Conservation (phyloP, 2,888 invertebrate genomes). For the Machimus atricapillus region DNA sequence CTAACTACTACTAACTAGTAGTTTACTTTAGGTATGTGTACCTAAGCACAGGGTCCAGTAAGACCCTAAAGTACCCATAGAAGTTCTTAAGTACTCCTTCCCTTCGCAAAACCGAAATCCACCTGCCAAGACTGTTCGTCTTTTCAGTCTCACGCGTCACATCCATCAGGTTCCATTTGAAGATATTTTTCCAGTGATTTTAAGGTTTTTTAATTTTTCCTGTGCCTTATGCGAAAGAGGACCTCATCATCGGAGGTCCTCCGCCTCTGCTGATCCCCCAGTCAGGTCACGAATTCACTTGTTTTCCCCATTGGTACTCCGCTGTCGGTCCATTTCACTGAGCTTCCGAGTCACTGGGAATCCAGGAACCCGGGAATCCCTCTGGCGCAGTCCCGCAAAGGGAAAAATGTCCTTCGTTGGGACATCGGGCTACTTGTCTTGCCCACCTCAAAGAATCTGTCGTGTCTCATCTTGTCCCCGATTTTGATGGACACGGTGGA, state of each 20-base stretch:
- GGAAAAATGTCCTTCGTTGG: neutral
- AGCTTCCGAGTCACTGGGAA: neutral
- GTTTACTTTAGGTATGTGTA: no score
- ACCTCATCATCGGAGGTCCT: neutral
- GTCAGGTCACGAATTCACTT: conserved; percentile 26
- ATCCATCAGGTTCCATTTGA: neutral
- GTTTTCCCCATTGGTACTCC: conserved; percentile 15
- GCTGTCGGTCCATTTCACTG: conserved; percentile 28
- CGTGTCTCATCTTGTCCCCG: conserved; percentile 15
- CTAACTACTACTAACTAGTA: no score
- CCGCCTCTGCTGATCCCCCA: neutral
- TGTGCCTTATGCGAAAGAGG: neutral
- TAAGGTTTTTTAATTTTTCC: neutral
- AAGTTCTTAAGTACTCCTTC: neutral
- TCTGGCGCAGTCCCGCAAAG: neutral
- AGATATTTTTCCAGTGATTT: neutral
- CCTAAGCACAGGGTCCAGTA: no score
- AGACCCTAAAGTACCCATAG: no score
- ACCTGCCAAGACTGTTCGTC: neutral
- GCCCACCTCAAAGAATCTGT: conserved; percentile 14
- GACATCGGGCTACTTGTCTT: neutral
- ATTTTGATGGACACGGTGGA: conserved; percentile 35
- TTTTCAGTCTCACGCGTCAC: neutral
- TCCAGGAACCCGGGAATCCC: neutral
- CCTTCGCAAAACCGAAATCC: neutral